These are phyloP conservation scores for Lycaena phlaeas DNA, from an alignment of 2,888 invertebrate genomes.

Conservation along the genomic window DNA sequence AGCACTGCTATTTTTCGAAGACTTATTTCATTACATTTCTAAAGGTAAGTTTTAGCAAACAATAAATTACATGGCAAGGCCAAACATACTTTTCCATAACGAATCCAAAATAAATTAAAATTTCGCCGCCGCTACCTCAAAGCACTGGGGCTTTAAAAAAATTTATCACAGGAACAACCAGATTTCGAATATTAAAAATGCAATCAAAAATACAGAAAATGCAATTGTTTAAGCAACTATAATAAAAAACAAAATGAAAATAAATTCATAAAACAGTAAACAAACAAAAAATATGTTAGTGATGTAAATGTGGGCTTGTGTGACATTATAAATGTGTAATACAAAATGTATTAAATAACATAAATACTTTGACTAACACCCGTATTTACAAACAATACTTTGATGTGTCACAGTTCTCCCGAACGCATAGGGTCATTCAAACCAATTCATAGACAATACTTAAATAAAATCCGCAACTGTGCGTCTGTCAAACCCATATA, in stretches of 20 bases:
- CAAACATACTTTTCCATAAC: slow-evolving; percentile 34
- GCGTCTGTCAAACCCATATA: too few relatives aligned
- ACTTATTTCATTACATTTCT: slow-evolving; percentile 1
- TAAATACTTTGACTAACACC: too few relatives aligned
- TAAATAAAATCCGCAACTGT: too few relatives aligned
- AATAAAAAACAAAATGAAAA: slow-evolving; percentile 19
- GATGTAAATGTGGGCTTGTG: too few relatives aligned
- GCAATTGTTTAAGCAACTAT: slow-evolving; percentile 1
- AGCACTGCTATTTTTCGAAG: slow-evolving; percentile 5
- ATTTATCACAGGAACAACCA: slow-evolving; percentile 12
- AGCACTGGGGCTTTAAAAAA: slow-evolving; percentile 2
- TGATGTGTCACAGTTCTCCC: too few relatives aligned
- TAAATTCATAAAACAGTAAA: slow-evolving; percentile 9
- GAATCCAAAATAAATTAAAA: slow-evolving; percentile 8
- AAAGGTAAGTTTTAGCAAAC: slow-evolving; percentile 32
- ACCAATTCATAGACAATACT: too few relatives aligned
- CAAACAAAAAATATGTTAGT: slow-evolving; percentile 1
- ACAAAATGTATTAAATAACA: too few relatives aligned
- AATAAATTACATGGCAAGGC: slow-evolving; percentile 56
- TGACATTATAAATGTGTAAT: too few relatives aligned
- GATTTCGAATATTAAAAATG: neutral
- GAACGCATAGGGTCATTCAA: too few relatives aligned
- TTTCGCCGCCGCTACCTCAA: neutral
- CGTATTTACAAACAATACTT: too few relatives aligned
- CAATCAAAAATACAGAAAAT: neutral